phyloP scores from a whole-genome alignment of 1,140 invertebrate genomes.

The Neocloeon triangulifer region DNA sequence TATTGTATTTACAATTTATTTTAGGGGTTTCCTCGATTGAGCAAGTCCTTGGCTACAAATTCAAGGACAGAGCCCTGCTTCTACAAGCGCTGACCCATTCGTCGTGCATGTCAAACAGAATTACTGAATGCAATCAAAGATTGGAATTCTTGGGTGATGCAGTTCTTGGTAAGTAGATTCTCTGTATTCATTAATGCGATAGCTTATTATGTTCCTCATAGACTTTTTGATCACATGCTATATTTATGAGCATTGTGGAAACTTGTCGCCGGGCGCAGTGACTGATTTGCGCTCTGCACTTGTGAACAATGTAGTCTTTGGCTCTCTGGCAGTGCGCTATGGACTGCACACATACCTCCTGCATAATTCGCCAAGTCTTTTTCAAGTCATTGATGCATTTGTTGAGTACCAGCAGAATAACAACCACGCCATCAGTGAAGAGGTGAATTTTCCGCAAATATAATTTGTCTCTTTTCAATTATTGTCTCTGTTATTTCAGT shows the following conservation, averaged over 20 bases:
- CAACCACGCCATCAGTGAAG: constrained; percentile 35
- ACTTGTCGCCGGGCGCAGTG: constrained; percentile 56
- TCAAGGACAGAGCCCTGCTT: constrained; percentile 33
- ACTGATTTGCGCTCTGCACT: constrained; percentile 82
- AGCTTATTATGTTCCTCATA: constrained; percentile 12
- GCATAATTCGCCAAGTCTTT: constrained; percentile 33
- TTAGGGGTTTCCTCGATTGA: constrained; percentile 21
- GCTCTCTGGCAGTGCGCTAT: constrained; percentile 65
- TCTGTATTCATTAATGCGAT: no score
- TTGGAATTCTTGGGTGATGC: constrained; percentile 93
- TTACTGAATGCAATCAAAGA: constrained; percentile 81
- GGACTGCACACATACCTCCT: constrained; percentile 52
- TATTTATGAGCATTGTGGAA: constrained; percentile 48
- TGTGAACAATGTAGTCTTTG: constrained; percentile 90
- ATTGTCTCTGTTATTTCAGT: constrained; percentile 14
- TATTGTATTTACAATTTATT: no score
- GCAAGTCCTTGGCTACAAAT: constrained; percentile 36
- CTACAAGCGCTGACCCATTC: constrained; percentile 82
- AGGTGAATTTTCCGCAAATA: constrained; percentile 15
- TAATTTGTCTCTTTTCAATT: neutral
- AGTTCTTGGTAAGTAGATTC: constrained; percentile 34
- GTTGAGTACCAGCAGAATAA: constrained; percentile 52
- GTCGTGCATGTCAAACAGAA: constrained; percentile 60
- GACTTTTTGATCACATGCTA: constrained; percentile 80
- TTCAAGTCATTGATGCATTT: constrained; percentile 50